Evolutionary conservation across 2,113 vertebrate genomes (phyloP), one percentile per base, ranked within the genome.

Genomic region (Diphyllodes magnificus): DNA sequence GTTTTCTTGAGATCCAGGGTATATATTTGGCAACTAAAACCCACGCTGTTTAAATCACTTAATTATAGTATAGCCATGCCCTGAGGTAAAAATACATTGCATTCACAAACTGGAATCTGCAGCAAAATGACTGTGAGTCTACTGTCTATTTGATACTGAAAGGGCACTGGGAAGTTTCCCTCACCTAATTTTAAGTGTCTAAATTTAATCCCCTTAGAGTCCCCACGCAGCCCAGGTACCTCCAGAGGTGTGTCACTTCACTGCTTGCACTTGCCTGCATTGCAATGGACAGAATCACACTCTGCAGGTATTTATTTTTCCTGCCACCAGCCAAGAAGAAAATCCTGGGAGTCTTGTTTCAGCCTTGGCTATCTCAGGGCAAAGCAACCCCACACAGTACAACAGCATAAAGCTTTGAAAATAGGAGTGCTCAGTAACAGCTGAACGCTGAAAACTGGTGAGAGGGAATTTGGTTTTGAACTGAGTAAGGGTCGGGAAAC

Each of bases 151-250:
- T 20, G 20, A 35, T 23, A 37, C 54, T 57, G 68, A 93, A 86
- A 90, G 22, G 59, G 6, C n/a, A 22, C 16, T 66, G 27, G 39
- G 9, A 82, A 59, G 23, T 39, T 66, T 56, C 19, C 65, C 15
- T 73, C 47, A 59, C 40, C 51, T 71, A 59, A 84, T 73, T 87
- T 78, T 19, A 84, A 73, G 27, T 7, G 1, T 53, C n/a, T 69
- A 24, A 45, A 49, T 68, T n/a, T 24, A 21, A 42, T 61, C 5
- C 13, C 17, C 8, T 84, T 15, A 25, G 24, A 45, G 21, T 79
- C 9, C 27, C 12, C 9, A 2, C 2, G 0, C 8, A 63, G n/a
- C 19, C 40, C 4, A 19, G 33, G 35, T 33, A 77, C 11, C 19
- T 89, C 20, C 47, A 59, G 60, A 61, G 54, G 14, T 25, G 30